phyloP scores from a whole-genome alignment of 2,888 invertebrate genomes.

The Glaucopsyche alexis region DNA sequence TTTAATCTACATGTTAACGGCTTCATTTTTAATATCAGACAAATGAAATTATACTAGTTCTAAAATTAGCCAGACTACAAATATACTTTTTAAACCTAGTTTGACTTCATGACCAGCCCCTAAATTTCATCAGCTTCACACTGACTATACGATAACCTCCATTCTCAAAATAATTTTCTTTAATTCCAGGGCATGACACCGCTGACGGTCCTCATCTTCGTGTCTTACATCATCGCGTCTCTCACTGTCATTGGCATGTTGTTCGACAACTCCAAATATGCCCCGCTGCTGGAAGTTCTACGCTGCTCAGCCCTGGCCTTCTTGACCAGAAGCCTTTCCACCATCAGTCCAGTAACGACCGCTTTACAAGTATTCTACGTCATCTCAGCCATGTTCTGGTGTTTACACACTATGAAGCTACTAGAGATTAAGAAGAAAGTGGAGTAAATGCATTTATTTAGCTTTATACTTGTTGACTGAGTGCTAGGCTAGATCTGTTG shows the following conservation, averaged over 20 bases:
- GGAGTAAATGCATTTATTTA: slow-evolving; percentile 31
- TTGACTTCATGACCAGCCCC: too few species aligned
- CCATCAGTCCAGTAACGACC: slow-evolving; percentile 64
- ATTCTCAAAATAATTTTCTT: neutral
- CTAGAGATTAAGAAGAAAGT: slow-evolving; percentile 72
- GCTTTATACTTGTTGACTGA: slow-evolving; percentile 8
- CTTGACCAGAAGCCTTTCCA: slow-evolving; percentile 61
- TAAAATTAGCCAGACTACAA: neutral
- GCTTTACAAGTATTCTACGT: slow-evolving; percentile 79
- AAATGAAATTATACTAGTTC: neutral
- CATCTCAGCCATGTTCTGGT: slow-evolving; percentile 82
- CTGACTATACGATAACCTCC: too few species aligned
- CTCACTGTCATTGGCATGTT: slow-evolving; percentile 85
- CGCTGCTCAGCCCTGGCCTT: slow-evolving; percentile 83
- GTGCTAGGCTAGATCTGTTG: slow-evolving; percentile 2
- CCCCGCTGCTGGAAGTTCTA: slow-evolving; percentile 81
- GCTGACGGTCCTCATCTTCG: slow-evolving; percentile 77
- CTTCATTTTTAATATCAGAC: neutral
- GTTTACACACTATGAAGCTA: slow-evolving; percentile 79
- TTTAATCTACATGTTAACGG: neutral
- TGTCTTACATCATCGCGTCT: slow-evolving; percentile 83
- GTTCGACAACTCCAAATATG: slow-evolving; percentile 83
- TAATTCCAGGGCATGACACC: slow-evolving; percentile 80
- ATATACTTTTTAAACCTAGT: neutral
- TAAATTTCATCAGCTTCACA: too few species aligned